Evolutionary conservation across 2,113 vertebrate genomes (phyloP).

Genomic region (Neodon shergylaensis): DNA sequence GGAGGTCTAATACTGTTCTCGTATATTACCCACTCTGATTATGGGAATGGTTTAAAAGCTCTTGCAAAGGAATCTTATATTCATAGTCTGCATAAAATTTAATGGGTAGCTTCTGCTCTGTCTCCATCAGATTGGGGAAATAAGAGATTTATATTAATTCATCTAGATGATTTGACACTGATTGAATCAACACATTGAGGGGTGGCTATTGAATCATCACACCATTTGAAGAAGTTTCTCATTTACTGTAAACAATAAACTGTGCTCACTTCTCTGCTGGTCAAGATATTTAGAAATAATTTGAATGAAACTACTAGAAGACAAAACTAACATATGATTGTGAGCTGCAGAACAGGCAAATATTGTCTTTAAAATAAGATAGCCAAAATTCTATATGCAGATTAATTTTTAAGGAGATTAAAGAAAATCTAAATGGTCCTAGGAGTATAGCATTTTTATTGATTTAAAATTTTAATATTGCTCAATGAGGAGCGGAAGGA

Average conservation of each 20-base stretch:
- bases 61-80: not conserved
- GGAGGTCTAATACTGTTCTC: not conserved
- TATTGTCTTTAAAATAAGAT: not conserved
- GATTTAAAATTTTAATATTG: not conserved
- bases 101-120: not conserved
- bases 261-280: not conserved
- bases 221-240: not conserved
- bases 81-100: not conserved
- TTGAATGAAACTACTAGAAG: not conserved
- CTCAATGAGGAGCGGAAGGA: too few relatives aligned
- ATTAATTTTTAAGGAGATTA: not conserved
- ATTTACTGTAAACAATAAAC: not conserved
- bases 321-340: not conserved
- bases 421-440: not conserved
- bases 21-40: not conserved
- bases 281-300: not conserved
- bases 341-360: not conserved
- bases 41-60: not conserved
- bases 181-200: not conserved
- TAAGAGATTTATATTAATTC: not conserved
- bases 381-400: not conserved
- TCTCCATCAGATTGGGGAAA: not conserved
- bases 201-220: not conserved
- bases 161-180: not conserved
- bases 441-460: not conserved